Evolutionary conservation across 2,113 vertebrate species (phyloP).

Genomic region (Clarias batrachus): DNA sequence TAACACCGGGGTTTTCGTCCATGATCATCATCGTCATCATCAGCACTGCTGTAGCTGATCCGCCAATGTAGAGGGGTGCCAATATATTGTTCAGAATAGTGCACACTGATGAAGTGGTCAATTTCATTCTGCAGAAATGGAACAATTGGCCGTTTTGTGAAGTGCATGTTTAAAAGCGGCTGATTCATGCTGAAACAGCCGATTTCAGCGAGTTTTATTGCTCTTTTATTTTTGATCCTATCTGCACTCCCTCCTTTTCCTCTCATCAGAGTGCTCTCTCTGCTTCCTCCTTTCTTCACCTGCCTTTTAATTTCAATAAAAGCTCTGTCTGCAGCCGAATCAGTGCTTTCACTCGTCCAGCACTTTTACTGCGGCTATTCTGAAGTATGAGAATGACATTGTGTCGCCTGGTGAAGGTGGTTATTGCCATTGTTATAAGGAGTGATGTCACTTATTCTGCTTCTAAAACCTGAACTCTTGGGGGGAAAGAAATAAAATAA

Average conservation of each 20-base stretch:
- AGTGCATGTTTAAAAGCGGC: neutral
- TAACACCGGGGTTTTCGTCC: too few species aligned
- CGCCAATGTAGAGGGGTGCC: neutral
- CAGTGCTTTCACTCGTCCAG: constrained; percentile 5
- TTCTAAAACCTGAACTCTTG: neutral
- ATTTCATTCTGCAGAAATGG: neutral
- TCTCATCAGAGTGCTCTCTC: constrained; percentile 1
- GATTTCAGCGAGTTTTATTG: neutral
- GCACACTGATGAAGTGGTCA: neutral
- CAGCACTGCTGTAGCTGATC: neutral
- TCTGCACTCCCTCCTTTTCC: neutral
- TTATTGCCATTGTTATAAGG: neutral
- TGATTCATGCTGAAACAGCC: neutral
- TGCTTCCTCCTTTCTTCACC: constrained; percentile 21
- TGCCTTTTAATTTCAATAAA: constrained; percentile 42
- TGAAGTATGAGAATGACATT: neutral
- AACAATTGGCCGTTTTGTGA: neutral
- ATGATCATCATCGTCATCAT: too few species aligned
- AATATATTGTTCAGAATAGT: neutral
- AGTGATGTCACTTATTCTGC: neutral
- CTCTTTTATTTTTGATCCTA: neutral
- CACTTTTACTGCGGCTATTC: neutral
- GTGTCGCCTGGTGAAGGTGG: neutral
- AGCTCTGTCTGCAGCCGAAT: constrained; percentile 17
- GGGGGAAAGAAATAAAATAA: neutral